These are phyloP conservation scores for Drosophila elegans DNA, from an alignment of 1,140 invertebrate genomes.

Conservation along the genomic window DNA sequence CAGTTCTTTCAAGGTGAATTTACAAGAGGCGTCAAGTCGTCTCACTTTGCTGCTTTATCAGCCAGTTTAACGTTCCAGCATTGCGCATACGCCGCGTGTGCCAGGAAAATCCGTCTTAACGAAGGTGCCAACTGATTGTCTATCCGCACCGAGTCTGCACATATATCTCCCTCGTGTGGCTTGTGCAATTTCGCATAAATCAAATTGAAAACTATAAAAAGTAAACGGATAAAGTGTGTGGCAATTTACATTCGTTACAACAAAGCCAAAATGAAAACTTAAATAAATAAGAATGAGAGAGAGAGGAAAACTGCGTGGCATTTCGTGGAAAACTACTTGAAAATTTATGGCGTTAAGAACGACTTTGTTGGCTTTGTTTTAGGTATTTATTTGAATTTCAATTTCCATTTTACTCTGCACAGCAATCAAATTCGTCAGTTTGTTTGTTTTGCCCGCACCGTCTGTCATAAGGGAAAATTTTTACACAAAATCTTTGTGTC, in stretches of 20 bases:
- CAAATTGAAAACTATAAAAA: slow-evolving; percentile 74
- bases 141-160: slow-evolving; percentile 6
- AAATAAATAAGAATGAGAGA: slow-evolving; percentile 48
- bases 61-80: slow-evolving; percentile 6
- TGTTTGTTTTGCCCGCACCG: slow-evolving; percentile 52
- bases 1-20: slow-evolving; percentile 13
- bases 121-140: slow-evolving; percentile 53
- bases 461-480: slow-evolving; percentile 79
- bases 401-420: slow-evolving; percentile 59
- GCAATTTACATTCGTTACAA: slow-evolving; percentile 60
- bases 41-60: slow-evolving; percentile 7
- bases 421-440: slow-evolving; percentile 53
- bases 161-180: slow-evolving; percentile 14
- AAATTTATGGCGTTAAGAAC: slow-evolving; percentile 68
- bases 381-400: slow-evolving; percentile 74
- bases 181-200: slow-evolving; percentile 72
- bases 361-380: slow-evolving; percentile 52
- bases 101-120: slow-evolving; percentile 18
- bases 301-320: slow-evolving; percentile 22
- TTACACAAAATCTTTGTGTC: slow-evolving; percentile 40
- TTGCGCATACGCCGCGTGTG: slow-evolving; percentile 40
- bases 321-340: slow-evolving; percentile 75
- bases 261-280: slow-evolving; percentile 47
- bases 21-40: slow-evolving; percentile 12
- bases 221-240: slow-evolving; percentile 43